Percentiles rank a stretch among this genome's conserved stretches.
These are phyloP conservation scores for Neria commutata DNA, from an alignment of 2,888 invertebrate genomes.

Conservation along the genomic window DNA sequence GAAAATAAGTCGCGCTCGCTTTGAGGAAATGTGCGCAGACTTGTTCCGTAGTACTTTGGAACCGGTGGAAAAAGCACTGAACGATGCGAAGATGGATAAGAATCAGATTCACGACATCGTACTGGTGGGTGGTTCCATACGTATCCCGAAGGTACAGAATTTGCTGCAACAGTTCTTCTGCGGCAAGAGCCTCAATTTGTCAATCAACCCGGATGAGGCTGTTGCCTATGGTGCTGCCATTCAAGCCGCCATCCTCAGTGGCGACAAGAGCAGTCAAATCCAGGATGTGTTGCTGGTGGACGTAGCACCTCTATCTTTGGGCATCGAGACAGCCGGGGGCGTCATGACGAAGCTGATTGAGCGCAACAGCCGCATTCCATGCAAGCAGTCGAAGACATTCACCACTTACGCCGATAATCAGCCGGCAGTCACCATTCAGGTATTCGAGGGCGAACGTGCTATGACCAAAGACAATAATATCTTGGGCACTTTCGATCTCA, in stretches of 20 bases:
- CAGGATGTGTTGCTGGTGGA: slow-evolving; percentile 76
- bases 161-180: slow-evolving; percentile 77
- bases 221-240: slow-evolving; percentile 80
- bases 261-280: slow-evolving; percentile 73
- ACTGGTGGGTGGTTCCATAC: slow-evolving; percentile 80
- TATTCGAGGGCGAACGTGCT: slow-evolving; percentile 79
- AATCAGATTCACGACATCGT: slow-evolving; percentile 78
- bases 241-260: slow-evolving; percentile 74
- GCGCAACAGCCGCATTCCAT: slow-evolving; percentile 73
- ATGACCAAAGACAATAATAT: slow-evolving; percentile 94
- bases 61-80: slow-evolving; percentile 79
- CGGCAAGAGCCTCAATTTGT: slow-evolving; percentile 73
- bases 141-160: slow-evolving; percentile 79
- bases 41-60: slow-evolving; percentile 75
- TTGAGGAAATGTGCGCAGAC: slow-evolving; percentile 76
- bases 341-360: slow-evolving; percentile 80
- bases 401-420: slow-evolving; percentile 84
- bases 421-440: slow-evolving; percentile 75
- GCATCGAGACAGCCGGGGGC: slow-evolving; percentile 81
- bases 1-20: slow-evolving; percentile 73
- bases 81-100: slow-evolving; percentile 81
- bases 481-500: slow-evolving; percentile 93
- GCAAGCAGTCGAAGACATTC: slow-evolving; percentile 75
- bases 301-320: slow-evolving; percentile 72
- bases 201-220: slow-evolving; percentile 81